Evolutionary conservation across 2,888 invertebrate genomes (phyloP), one percentile per base, ranked within the genome.

Genomic region (Euzetes globulus): DNA sequence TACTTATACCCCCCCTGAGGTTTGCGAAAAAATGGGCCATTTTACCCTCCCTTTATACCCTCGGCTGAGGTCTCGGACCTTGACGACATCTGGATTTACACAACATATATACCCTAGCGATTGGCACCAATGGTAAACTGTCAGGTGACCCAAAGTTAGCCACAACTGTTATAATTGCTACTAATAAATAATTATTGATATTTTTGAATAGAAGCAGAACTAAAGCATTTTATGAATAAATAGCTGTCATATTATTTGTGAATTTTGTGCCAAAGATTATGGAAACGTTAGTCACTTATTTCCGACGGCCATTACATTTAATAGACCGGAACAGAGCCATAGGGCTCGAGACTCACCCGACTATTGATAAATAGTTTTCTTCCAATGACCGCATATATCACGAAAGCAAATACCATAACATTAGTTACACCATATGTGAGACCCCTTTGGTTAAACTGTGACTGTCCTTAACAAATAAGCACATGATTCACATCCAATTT

Each of bases 261-360:
- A 60, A 19, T 68, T 68, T 68, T 45, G 17, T 65, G 6, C 45
- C 19, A 15, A 2, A 17, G 22, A 22, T 68, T 68, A 41, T 68
- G 37, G 45, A 15, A 45, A 68, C 68, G 37, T n/a, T 41, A 68
- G 68, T 68, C 33, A 68, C 9, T 68, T 15, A 68, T 68, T 68
- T 68, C 68, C 68, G 68, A 41, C 25, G 37, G 45, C 45, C 33
- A 45, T 68, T 68, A 68, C 68, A 68, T 41, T 68, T 41, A 68
- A 68, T 41, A 68, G 41, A 68, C 68, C 68, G 68, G 68, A 68
- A 45, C 68, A 22, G 22, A 68, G 33, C 41, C 13, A n/a, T 22
- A 45, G 41, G 33, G 4, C 41, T 41, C 37, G 68, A 29, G 33
- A 29, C 22, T 68, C 5, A 17, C 27, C 58, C 19, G 27, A 63